A percentile compares a stretch with the other conserved stretches of the same genome.
Evolutionary conservation across 2,888 invertebrate species (phyloP).

Genomic region (Athalia circularis): DNA sequence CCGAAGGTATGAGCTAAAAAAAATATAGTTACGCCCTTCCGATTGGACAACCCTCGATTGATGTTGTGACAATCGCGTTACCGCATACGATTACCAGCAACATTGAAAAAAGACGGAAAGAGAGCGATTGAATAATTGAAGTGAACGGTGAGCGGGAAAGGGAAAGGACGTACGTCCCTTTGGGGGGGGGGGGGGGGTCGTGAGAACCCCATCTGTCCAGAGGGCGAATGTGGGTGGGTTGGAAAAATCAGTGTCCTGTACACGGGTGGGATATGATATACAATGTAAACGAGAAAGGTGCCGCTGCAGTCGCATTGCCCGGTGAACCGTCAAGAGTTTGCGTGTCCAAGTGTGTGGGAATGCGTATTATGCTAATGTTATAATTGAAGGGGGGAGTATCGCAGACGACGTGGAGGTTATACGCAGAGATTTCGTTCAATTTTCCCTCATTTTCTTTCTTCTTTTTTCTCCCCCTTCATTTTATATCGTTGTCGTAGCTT

Average conservation of each 20-base stretch:
- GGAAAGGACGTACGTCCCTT: background rate
- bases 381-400: constrained; percentile 57
- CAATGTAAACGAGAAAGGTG: constrained; percentile 51
- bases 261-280: too few relatives aligned
- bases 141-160: constrained; percentile 50
- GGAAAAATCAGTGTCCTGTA: constrained; percentile 69
- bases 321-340: constrained; percentile 49
- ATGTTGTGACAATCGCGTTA: constrained; percentile 39
- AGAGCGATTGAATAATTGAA: constrained; percentile 2
- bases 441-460: constrained; percentile 2
- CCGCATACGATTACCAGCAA: constrained; percentile 38
- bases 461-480: background rate
- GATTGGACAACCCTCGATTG: too few relatives aligned
- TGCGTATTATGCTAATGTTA: constrained; percentile 61
- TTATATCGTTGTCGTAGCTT: background rate
- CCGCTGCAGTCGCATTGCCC: constrained; percentile 16
- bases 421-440: background rate
- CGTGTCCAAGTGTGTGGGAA: constrained; percentile 64
- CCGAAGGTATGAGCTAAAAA: too few relatives aligned
- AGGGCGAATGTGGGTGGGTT: constrained; percentile 64
- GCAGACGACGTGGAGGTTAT: background rate
- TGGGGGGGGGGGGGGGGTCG: constrained; percentile 53
- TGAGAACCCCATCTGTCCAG: constrained; percentile 70
- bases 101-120: constrained; percentile 1
- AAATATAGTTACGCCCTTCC: too few relatives aligned